Evolutionary conservation across 2,113 vertebrate genomes (phyloP).

Genomic region (Heterotis niloticus): DNA sequence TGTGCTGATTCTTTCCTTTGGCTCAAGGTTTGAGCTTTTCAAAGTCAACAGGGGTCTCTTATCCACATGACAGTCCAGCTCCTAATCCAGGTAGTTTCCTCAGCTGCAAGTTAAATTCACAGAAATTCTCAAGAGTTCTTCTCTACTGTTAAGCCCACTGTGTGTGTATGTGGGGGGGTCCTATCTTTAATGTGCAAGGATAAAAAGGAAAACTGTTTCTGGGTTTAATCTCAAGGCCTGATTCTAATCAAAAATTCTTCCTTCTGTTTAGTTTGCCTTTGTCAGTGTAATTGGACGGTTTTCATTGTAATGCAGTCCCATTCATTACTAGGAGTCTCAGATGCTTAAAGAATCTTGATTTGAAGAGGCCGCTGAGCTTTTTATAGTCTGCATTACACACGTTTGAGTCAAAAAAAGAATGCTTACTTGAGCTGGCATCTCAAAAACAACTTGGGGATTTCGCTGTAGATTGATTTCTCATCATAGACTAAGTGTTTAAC

Average conservation of each 20-base stretch:
- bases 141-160: background rate
- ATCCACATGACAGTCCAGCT: background rate
- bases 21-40: constrained; percentile 24
- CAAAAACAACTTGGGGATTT: background rate
- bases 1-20: constrained; percentile 22
- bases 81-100: background rate
- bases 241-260: background rate
- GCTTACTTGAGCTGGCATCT: background rate
- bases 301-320: background rate
- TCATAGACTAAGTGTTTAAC: no score
- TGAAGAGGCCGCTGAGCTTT: background rate
- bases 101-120: background rate
- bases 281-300: background rate
- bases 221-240: constrained; percentile 20
- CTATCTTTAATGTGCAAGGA: background rate
- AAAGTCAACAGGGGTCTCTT: constrained; percentile 16
- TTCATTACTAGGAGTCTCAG: constrained; percentile 9
- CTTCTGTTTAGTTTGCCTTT: constrained; percentile 3
- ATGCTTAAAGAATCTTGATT: constrained; percentile 1
- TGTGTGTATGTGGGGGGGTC: no score
- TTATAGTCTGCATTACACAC: constrained; percentile 15
- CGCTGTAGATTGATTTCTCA: background rate
- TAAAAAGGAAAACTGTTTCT: background rate
- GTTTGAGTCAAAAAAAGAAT: constrained; percentile 4
- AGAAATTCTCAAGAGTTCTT: background rate